Percentiles rank a stretch among this genome's conserved stretches.
These are phyloP conservation scores for Porites rus DNA, from an alignment of 92 coral and sea anemone species.

Conservation along the genomic window DNA sequence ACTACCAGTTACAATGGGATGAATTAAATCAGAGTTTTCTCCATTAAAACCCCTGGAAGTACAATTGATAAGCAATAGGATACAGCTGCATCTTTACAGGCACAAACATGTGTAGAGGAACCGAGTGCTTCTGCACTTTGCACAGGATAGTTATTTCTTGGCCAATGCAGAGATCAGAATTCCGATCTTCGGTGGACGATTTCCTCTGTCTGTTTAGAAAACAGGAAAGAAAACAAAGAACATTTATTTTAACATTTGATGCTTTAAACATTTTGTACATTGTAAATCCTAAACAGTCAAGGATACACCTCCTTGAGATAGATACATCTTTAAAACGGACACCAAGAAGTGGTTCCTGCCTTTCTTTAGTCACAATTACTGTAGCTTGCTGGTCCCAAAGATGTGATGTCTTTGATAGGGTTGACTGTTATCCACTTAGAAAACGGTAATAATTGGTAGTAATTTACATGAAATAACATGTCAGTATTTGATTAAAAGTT, in stretches of 20 bases:
- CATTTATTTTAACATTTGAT: background rate
- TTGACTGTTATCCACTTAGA: too few relatives aligned
- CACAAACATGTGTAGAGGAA: constrained; percentile 79
- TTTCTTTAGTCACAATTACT: too few relatives aligned
- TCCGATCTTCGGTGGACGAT: background rate
- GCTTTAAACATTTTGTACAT: too few relatives aligned
- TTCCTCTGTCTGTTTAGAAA: background rate
- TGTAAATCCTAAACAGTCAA: too few relatives aligned
- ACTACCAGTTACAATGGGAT: too few relatives aligned
- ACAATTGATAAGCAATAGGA: constrained; percentile 54
- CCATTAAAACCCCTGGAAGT: background rate
- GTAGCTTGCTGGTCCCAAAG: too few relatives aligned
- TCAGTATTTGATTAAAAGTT: background rate
- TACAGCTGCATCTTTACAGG: constrained; percentile 87
- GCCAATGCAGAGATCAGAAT: constrained; percentile 7
- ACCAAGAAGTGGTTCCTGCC: too few relatives aligned
- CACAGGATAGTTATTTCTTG: constrained; percentile 51
- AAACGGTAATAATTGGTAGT: too few relatives aligned
- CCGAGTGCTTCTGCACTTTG: constrained; percentile 59
- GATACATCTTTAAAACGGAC: too few relatives aligned
- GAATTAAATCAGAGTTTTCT: background rate
- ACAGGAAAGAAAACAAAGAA: background rate
- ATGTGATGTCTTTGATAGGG: too few relatives aligned
- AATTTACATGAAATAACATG: background rate
- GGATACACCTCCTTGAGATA: too few relatives aligned